Evolutionary conservation across 2,113 vertebrate species (phyloP).

Genomic region (Syngnathus floridae): DNA sequence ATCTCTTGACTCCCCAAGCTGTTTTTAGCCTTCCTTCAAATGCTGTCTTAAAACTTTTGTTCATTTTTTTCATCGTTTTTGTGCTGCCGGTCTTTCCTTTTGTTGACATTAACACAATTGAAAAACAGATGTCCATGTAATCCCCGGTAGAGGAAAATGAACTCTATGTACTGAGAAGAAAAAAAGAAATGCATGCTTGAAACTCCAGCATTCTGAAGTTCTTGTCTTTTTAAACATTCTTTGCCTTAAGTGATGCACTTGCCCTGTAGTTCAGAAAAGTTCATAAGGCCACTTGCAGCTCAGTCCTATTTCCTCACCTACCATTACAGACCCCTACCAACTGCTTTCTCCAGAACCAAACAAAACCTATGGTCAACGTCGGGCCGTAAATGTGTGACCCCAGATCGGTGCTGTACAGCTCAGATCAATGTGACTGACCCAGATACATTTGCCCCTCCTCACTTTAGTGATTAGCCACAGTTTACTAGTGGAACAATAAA

Average conservation of each 20-base stretch:
- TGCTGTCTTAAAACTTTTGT: constrained; percentile 26
- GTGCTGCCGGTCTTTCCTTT: constrained; percentile 62
- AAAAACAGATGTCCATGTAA: constrained; percentile 45
- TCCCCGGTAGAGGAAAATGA: constrained; percentile 11
- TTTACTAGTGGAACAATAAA: constrained; percentile 44
- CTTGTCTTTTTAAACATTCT: constrained; percentile 61
- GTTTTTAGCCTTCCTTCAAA: constrained; percentile 48
- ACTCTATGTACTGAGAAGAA: constrained; percentile 34
- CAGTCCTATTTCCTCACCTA: not conserved
- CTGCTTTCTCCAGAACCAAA: constrained; percentile 6
- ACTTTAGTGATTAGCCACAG: constrained; percentile 41
- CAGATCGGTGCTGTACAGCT: constrained; percentile 25
- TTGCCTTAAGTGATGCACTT: constrained; percentile 50
- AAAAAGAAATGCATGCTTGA: constrained; percentile 40
- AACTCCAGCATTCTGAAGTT: constrained; percentile 42
- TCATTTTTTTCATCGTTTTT: constrained; percentile 40
- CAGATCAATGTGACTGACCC: constrained; percentile 57
- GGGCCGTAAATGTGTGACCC: constrained; percentile 39
- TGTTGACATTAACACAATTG: constrained; percentile 58
- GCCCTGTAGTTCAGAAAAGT: constrained; percentile 53
- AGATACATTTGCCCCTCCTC: constrained; percentile 41
- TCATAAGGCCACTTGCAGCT: constrained; percentile 21
- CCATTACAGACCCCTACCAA: not conserved
- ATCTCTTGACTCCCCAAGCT: constrained; percentile 37
- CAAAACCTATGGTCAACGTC: constrained; percentile 25